Evolutionary conservation across 2,888 invertebrate species (phyloP).

Genomic region (Kuschelorhynchus macadamiae): DNA sequence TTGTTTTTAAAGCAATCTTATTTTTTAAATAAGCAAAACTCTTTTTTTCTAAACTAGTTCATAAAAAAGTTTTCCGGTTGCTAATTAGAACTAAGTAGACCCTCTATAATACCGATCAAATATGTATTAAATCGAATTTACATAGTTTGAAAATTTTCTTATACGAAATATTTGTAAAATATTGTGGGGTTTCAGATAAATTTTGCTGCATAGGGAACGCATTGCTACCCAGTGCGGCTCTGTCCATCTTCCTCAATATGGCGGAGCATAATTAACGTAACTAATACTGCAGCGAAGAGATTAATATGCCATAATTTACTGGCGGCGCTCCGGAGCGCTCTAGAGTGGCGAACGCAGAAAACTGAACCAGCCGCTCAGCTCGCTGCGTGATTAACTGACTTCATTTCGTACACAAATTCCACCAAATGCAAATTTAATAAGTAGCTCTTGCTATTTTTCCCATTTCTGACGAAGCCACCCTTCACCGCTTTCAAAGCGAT

Average conservation of each 20-base stretch:
- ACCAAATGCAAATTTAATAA: slow-evolving; percentile 70
- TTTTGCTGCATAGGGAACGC: no score
- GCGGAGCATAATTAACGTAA: slow-evolving; percentile 69
- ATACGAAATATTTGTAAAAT: no score
- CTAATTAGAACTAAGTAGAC: no score
- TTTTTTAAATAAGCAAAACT: no score
- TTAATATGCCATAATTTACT: slow-evolving; percentile 71
- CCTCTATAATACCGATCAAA: no score
- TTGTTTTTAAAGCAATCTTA: no score
- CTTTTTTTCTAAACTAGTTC: no score
- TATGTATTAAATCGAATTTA: no score
- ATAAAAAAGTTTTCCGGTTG: no score
- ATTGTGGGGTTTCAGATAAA: no score
- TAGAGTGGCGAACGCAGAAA: slow-evolving; percentile 66
- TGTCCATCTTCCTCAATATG: slow-evolving; percentile 65
- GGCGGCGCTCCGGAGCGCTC: slow-evolving; percentile 61
- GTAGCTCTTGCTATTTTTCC: slow-evolving; percentile 53
- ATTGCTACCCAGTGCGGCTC: slow-evolving; percentile 47
- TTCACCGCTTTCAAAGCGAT: slow-evolving; percentile 2
- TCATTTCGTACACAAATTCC: slow-evolving; percentile 69
- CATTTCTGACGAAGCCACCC: slow-evolving; percentile 26
- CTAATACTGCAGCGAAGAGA: slow-evolving; percentile 70
- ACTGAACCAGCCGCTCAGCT: slow-evolving; percentile 64
- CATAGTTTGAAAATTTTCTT: no score
- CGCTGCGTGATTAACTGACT: slow-evolving; percentile 68